These are phyloP conservation scores for Alosa alosa DNA, from an alignment of 2,113 vertebrate genomes.

Conservation along the genomic window DNA sequence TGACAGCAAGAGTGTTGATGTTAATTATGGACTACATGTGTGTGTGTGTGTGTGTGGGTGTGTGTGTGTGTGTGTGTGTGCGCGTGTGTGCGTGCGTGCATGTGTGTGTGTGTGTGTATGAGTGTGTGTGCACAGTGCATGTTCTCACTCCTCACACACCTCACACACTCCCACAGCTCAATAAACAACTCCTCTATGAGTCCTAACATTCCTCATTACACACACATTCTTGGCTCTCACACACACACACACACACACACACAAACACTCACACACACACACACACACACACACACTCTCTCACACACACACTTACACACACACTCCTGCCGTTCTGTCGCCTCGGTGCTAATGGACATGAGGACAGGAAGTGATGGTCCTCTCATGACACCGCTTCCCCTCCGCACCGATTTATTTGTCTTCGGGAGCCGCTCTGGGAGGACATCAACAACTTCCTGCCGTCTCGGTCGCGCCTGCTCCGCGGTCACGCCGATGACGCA, in stretches of 20 bases:
- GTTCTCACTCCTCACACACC: not conserved
- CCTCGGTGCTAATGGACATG: no score
- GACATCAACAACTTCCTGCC: not conserved
- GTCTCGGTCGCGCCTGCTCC: not conserved
- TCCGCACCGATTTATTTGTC: no score
- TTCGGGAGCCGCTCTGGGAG: not conserved
- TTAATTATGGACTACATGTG: slow-evolving; percentile 4
- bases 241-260: slow-evolving; percentile 21
- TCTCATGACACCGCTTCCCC: no score
- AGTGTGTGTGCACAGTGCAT: not conserved
- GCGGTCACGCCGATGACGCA: slow-evolving; percentile 23
- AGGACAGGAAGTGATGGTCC: no score
- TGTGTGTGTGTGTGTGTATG: not conserved
- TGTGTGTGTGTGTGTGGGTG: slow-evolving; percentile 22
- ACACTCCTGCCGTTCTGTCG: not conserved
- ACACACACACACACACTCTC: slow-evolving; percentile 16
- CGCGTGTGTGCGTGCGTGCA: not conserved
- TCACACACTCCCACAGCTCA: no score
- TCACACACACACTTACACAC: not conserved
- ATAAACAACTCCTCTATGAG: no score
- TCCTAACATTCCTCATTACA: not conserved
- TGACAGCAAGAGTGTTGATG: no score
- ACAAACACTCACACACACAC: slow-evolving; percentile 16
- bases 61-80: not conserved
- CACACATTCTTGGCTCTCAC: no score